Percentiles rank a stretch among this genome's conserved stretches.
These are phyloP conservation scores for Hetaerina titia DNA, from an alignment of 2,888 invertebrate genomes.

Conservation along the genomic window DNA sequence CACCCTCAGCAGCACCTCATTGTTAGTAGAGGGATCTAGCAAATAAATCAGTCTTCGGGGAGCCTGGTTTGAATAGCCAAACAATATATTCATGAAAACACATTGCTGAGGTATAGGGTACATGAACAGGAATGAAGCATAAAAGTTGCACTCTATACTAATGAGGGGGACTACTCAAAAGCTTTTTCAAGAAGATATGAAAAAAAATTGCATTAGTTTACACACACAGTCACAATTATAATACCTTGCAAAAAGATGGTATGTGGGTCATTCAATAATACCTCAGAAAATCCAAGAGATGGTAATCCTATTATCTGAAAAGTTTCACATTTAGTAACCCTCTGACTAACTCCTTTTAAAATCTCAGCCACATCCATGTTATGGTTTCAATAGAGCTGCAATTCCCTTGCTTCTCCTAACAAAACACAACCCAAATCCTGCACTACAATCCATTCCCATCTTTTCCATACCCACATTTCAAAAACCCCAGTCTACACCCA, in stretches of 20 bases:
- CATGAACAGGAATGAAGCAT: neutral
- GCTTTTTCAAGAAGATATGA: neutral
- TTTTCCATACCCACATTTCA: too few relatives aligned
- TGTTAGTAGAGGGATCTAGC: slow-evolving; percentile 76
- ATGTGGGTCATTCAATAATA: too few relatives aligned
- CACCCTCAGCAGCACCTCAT: slow-evolving; percentile 78
- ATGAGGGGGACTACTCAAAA: neutral
- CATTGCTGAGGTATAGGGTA: neutral
- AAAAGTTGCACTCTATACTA: neutral
- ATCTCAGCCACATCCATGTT: too few relatives aligned
- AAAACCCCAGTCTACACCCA: too few relatives aligned
- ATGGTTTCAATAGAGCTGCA: too few relatives aligned
- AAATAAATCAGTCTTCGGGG: slow-evolving; percentile 78
- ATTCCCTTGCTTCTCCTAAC: too few relatives aligned
- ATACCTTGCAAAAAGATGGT: slow-evolving; percentile 74
- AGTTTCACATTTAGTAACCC: too few relatives aligned
- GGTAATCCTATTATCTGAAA: too few relatives aligned
- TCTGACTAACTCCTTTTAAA: too few relatives aligned
- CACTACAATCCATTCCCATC: too few relatives aligned
- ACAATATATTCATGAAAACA: slow-evolving; percentile 23
- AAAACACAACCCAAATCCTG: too few relatives aligned
- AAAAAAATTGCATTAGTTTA: neutral
- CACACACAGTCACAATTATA: neutral
- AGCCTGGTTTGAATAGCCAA: slow-evolving; percentile 75
- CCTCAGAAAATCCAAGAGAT: too few relatives aligned